These are phyloP conservation scores for Sericinus montela DNA, from an alignment of 2,888 invertebrate species.

Conservation along the genomic window DNA sequence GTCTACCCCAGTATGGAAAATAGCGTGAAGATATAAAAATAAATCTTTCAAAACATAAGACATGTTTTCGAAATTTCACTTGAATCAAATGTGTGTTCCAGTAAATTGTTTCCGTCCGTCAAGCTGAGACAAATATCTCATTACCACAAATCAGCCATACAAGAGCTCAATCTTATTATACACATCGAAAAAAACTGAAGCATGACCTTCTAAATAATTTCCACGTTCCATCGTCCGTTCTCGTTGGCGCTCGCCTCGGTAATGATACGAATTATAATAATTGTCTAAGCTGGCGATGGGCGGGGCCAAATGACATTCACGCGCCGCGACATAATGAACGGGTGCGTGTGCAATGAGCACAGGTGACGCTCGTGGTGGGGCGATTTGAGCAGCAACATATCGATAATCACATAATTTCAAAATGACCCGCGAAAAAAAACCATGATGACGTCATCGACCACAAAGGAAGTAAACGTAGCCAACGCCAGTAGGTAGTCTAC, in stretches of 20 bases:
- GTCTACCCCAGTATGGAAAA: no score
- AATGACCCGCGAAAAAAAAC: no score
- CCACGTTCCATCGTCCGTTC: constrained; percentile 33
- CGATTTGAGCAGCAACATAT: not conserved
- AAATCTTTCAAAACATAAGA: no score
- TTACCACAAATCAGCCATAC: not conserved
- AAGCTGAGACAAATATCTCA: not conserved
- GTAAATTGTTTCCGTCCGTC: not conserved
- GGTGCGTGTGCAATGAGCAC: constrained; percentile 59
- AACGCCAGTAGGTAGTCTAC: no score
- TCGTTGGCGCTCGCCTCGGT: constrained; percentile 35
- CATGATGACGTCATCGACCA: no score
- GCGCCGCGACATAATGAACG: constrained; percentile 69
- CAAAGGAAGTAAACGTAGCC: no score
- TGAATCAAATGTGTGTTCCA: not conserved
- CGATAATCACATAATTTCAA: constrained; percentile 1
- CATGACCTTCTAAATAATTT: constrained; percentile 19
- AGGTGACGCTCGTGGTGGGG: constrained; percentile 37
- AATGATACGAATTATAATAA: constrained; percentile 74
- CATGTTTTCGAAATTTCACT: no score
- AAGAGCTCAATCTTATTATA: constrained; percentile 1
- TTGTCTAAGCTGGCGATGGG: constrained; percentile 61
- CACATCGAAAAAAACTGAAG: constrained; percentile 7
- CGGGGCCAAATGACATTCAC: constrained; percentile 75
- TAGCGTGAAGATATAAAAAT: no score